Conservation (phyloP, 2,113 vertebrate species). For the Casuarius casuarius region DNA sequence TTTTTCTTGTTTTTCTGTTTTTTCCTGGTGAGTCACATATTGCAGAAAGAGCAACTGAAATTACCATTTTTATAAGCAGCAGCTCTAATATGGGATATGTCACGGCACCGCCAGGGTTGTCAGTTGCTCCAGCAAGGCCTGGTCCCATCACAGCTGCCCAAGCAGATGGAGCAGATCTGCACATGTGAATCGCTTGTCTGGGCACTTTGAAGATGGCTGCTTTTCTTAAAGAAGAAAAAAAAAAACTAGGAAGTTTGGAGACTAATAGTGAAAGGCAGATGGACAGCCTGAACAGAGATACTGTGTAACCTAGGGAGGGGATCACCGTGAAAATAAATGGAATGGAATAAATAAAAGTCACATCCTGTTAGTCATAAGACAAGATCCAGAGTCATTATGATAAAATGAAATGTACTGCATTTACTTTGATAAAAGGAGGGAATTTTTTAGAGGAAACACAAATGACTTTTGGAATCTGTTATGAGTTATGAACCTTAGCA, state of each 20-base stretch:
- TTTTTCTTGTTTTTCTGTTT: too few relatives aligned
- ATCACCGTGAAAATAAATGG: neutral
- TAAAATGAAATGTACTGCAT: fast-evolving
- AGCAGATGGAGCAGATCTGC: fast-evolving
- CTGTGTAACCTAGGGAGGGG: neutral
- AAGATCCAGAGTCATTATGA: too few relatives aligned
- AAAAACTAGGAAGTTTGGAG: neutral
- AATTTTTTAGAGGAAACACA: neutral
- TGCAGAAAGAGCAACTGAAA: neutral
- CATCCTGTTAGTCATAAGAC: fast-evolving
- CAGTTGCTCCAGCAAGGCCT: neutral
- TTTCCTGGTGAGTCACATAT: neutral
- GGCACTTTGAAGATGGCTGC: neutral
- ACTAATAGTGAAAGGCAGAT: neutral
- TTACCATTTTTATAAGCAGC: too few relatives aligned
- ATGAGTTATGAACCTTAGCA: neutral
- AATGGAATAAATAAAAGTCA: neutral
- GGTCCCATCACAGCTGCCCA: fast-evolving
- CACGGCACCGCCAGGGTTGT: fast-evolving
- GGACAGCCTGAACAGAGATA: neutral
- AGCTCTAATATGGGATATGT: fast-evolving
- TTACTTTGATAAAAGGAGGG: neutral
- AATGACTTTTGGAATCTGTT: neutral
- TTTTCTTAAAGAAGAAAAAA: too few relatives aligned
- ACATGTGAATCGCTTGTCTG: too few relatives aligned